phyloP scores from a whole-genome alignment of 37 sponge, comb jelly and placozoan species.

The Petrosia ficiformis region DNA sequence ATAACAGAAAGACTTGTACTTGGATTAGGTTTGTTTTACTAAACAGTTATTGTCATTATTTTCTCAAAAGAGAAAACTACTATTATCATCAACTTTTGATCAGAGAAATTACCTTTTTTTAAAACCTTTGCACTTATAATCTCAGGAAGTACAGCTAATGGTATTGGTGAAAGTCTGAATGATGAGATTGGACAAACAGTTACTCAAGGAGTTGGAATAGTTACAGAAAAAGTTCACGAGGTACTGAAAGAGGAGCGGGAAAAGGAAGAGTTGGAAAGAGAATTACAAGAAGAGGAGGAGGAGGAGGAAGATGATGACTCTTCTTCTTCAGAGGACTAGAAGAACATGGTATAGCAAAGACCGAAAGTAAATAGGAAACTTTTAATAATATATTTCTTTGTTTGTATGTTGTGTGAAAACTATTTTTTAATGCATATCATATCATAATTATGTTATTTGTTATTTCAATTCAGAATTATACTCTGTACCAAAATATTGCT shows the following conservation, averaged over 20 bases:
- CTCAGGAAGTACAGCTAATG: background rate
- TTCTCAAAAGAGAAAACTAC: background rate
- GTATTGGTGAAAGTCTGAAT: background rate
- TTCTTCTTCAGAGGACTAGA: too few relatives aligned
- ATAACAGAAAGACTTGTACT: conserved; percentile 1
- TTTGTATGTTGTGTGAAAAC: too few relatives aligned
- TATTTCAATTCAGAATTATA: too few relatives aligned
- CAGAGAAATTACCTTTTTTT: too few relatives aligned
- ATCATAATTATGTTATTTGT: too few relatives aligned
- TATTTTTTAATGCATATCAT: too few relatives aligned
- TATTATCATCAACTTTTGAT: too few relatives aligned
- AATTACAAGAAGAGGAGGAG: background rate
- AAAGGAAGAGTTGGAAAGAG: background rate
- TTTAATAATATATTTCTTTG: too few relatives aligned
- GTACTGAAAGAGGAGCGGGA: background rate
- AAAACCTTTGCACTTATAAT: too few relatives aligned
- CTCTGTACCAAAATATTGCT: too few relatives aligned
- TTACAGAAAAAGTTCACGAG: background rate
- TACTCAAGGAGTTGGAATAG: background rate
- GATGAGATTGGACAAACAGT: background rate
- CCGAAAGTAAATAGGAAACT: too few relatives aligned
- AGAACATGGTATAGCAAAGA: too few relatives aligned
- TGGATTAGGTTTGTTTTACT: conserved; percentile 4
- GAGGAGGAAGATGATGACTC: background rate
- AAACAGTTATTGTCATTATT: background rate